A percentile compares a stretch with the other conserved stretches of the same genome.
These are phyloP conservation scores for Cacoxenus indagator DNA, from an alignment of 2,888 invertebrate species.

Conservation along the genomic window DNA sequence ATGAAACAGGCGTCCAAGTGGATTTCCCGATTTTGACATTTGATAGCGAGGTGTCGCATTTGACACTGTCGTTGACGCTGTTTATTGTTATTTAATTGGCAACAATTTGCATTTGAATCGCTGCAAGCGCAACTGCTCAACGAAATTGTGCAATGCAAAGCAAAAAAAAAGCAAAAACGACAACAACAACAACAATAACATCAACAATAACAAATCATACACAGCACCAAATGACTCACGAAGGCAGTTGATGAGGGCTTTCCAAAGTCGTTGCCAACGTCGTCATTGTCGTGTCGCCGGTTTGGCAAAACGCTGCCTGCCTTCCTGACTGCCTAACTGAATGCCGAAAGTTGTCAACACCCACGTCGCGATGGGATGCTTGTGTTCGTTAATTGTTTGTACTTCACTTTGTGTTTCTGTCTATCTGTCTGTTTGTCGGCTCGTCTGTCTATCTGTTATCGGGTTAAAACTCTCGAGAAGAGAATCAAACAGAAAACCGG, in stretches of 20 bases:
- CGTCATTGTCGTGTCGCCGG: no score
- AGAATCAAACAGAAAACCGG: background rate
- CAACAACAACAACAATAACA: background rate
- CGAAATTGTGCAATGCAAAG: background rate
- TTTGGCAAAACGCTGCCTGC: no score
- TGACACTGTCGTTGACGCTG: slow-evolving; percentile 39
- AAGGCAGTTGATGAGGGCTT: slow-evolving; percentile 4
- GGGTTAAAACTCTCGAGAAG: background rate
- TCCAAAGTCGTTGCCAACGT: background rate
- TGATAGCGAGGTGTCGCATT: slow-evolving; percentile 47
- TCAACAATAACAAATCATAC: background rate
- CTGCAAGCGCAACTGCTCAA: slow-evolving; percentile 11
- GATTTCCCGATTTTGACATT: slow-evolving; percentile 43
- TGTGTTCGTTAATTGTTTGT: background rate
- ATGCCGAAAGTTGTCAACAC: no score
- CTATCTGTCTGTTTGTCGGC: background rate
- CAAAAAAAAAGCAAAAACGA: background rate
- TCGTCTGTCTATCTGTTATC: background rate
- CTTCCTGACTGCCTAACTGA: no score
- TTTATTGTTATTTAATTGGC: slow-evolving; percentile 23
- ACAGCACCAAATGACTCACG: slow-evolving; percentile 16
- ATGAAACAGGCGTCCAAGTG: background rate
- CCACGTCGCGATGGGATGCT: background rate
- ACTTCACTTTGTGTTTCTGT: no score
- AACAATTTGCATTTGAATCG: slow-evolving; percentile 25